Base-by-base conservation (phyloP, 2,113 vertebrate genomes). In the Toxostoma redivivum region DNA sequence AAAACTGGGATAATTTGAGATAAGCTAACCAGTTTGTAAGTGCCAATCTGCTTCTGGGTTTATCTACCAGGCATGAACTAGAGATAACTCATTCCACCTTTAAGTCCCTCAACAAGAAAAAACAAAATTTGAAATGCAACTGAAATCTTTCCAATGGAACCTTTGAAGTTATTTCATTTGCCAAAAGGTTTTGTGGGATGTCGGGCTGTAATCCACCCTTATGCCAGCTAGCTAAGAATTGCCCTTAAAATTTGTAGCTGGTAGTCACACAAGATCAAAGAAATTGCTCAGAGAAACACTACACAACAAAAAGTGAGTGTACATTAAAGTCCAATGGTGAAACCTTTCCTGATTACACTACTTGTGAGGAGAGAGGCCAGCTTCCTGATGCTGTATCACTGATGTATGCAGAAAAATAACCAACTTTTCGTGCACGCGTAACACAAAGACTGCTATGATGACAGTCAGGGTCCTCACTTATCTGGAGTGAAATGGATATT, bases 361-460 rank as follows among this genome's bases (percentile, higher is more conserved):
- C 15, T 50, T 10, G 3, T 72, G 48, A 82, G 42, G 31, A 74
- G 1, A 67, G 21, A 62, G 42, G 33, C 4, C 54, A 86, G 8
- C 31, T n/a, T 57, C 82, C 42, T 65, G 67, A 72, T 35, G 24
- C 22, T 72, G 14, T 33, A 35, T 61, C 69, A 61, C 22, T 35
- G 33, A 45, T 0, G 3, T 13, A 44, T 8, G 37, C 31, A 77
- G 45, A 48, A 86, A 86, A 92, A 64, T 44, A 18, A 66, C 21
- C 1, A 10, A 30, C 58, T 66, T 80, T 28, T 48, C 65, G 22
- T 0, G 2, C 5, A 35, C 0, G 0, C 28, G 4, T 30, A 81
- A 65, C 25, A 53, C 0, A 0, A 82, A 60, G 25, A 65, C 15
- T 73, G 20, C 60, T 76, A 6, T 15, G 27, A 54, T 30, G 23